Evolutionary conservation across 2,888 invertebrate genomes (phyloP).

Genomic region (Polyploca ridens): DNA sequence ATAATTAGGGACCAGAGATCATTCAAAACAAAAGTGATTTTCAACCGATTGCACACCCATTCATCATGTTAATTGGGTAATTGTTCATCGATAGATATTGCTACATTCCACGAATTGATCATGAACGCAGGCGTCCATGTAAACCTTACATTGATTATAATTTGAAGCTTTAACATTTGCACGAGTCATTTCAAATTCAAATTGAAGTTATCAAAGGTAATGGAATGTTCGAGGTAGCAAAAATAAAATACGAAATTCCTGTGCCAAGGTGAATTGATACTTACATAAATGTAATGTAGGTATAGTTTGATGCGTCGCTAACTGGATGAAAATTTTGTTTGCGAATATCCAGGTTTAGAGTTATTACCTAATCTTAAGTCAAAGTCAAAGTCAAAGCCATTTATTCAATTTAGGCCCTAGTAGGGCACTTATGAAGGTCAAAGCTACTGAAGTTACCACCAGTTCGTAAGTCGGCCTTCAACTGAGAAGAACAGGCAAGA

Average conservation of each 20-base stretch:
- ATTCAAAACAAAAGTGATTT: too few species aligned
- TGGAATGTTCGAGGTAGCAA: not conserved
- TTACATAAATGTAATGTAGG: not conserved
- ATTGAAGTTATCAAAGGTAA: not conserved
- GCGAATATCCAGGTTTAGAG: not conserved
- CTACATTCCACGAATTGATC: not conserved
- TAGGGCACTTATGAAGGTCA: too few species aligned
- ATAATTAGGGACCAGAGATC: not conserved
- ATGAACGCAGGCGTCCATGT: not conserved
- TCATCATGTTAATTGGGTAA: not conserved
- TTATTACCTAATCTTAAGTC: too few species aligned
- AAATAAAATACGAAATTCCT: not conserved
- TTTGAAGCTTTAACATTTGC: not conserved
- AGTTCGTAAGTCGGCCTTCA: too few species aligned
- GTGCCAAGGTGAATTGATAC: not conserved
- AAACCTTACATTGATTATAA: not conserved
- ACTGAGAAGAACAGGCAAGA: too few species aligned
- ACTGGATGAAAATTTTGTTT: not conserved
- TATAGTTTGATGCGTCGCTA: not conserved
- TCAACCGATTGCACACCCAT: not conserved
- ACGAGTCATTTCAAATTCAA: slow-evolving; percentile 3
- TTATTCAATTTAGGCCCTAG: too few species aligned
- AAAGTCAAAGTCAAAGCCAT: too few species aligned
- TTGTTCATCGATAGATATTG: not conserved
- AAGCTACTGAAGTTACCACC: too few species aligned